These are phyloP conservation scores for Pocota personata DNA, from an alignment of 2,888 invertebrate genomes.

Conservation along the genomic window DNA sequence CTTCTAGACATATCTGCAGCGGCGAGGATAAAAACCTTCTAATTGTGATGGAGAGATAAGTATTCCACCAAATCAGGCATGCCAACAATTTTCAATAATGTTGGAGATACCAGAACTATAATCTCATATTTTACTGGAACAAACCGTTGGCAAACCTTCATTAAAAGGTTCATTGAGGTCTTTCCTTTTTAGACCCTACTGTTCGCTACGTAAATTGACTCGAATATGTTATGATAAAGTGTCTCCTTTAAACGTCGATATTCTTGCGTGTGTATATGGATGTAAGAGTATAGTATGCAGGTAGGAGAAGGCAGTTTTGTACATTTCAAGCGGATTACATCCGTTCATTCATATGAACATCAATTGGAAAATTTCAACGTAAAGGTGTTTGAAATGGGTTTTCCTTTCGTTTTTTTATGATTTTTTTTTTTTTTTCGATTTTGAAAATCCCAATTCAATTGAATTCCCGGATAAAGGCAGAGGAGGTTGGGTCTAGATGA, in stretches of 20 bases:
- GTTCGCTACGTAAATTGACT: neutral
- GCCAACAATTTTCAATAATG: too few relatives aligned
- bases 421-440: constrained; percentile 8
- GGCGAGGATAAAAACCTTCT: too few relatives aligned
- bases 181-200: neutral
- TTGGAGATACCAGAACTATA: too few relatives aligned
- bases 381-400: constrained; percentile 60
- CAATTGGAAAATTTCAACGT: constrained; percentile 20
- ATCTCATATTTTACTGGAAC: too few relatives aligned
- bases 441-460: constrained; percentile 50
- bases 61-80: too few relatives aligned
- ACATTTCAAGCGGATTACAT: constrained; percentile 55
- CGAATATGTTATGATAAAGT: constrained; percentile 52
- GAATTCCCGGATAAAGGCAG: constrained; percentile 39
- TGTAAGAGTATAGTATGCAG: neutral
- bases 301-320: neutral
- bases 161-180: too few relatives aligned
- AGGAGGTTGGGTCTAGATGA: neutral
- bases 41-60: too few relatives aligned
- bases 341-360: constrained; percentile 48
- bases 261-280: neutral
- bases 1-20: too few relatives aligned
- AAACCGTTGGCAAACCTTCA: too few relatives aligned
- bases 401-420: neutral
- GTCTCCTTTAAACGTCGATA: constrained; percentile 41